Evolutionary conservation across 1,140 invertebrate genomes (phyloP).

Genomic region (Megathymus violae): DNA sequence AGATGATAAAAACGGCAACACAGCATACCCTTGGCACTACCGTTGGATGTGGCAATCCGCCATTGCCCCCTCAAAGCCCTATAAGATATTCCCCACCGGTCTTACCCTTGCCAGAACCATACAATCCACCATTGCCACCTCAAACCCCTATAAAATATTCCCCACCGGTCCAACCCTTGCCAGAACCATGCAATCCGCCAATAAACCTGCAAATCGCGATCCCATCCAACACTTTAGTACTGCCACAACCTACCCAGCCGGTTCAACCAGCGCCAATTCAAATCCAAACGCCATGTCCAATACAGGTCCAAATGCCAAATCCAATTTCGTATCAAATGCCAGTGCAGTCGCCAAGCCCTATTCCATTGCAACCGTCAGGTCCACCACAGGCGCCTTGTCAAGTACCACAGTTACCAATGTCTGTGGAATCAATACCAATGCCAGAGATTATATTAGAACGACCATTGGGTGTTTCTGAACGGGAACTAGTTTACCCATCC

Average conservation of each 20-base stretch:
- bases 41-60: neutral
- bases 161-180: neutral
- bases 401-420: too few relatives aligned
- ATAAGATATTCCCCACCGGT: slow-evolving; percentile 6
- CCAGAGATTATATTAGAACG: neutral
- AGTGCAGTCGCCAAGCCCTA: neutral
- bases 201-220: too few relatives aligned
- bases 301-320: neutral
- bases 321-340: neutral
- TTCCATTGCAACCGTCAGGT: neutral
- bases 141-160: slow-evolving; percentile 6
- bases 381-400: too few relatives aligned
- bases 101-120: slow-evolving; percentile 3
- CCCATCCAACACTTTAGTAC: too few relatives aligned
- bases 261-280: neutral
- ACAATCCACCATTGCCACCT: too few relatives aligned
- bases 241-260: too few relatives aligned
- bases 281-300: neutral
- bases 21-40: slow-evolving; percentile 9
- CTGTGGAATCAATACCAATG: neutral
- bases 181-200: slow-evolving; percentile 1
- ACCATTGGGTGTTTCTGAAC: neutral
- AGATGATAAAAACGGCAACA: slow-evolving; percentile 35
- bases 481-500: neutral
- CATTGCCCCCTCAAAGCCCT: too few relatives aligned